A percentile compares a stretch with the other conserved stretches of the same genome.
phyloP scores from a whole-genome alignment of 92 coral and sea anemone species.

The Umimayanthus chanpuru region DNA sequence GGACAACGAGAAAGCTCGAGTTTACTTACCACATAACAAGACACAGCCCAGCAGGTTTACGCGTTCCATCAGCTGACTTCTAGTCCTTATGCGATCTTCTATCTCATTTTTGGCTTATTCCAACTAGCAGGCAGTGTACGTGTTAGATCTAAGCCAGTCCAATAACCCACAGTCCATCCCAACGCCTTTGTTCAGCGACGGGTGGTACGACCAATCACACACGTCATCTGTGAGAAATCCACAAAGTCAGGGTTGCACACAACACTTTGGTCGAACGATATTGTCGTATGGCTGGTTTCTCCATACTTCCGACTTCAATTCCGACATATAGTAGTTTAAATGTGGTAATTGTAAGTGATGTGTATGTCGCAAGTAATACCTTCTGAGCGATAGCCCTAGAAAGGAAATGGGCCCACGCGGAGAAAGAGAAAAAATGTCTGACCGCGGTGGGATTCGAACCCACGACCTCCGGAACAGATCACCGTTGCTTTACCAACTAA shows the following conservation, averaged over 20 bases:
- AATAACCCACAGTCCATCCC: background rate
- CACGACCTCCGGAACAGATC: too few species aligned
- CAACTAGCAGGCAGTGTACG: background rate
- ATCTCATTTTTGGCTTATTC: background rate
- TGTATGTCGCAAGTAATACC: too few species aligned
- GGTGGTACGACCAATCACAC: constrained; percentile 1
- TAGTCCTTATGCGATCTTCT: background rate
- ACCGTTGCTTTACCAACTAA: too few species aligned
- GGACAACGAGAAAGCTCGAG: background rate
- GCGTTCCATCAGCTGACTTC: background rate
- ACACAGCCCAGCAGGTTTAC: background rate
- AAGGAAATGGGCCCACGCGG: too few species aligned
- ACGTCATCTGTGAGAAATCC: constrained; percentile 20
- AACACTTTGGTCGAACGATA: background rate
- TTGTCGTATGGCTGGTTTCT: background rate
- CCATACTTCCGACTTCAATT: background rate
- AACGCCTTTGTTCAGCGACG: background rate
- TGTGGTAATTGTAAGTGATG: too few species aligned
- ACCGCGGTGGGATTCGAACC: too few species aligned
- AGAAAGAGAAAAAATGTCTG: too few species aligned
- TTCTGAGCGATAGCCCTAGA: too few species aligned
- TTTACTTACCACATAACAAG: constrained; percentile 5
- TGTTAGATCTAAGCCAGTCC: background rate
- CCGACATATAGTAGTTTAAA: background rate
- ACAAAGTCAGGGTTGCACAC: background rate